Percentiles rank a stretch among this genome's conserved stretches.
Conservation (phyloP, 2,797 vertebrate genomes). For the Myotis findleyi region DNA sequence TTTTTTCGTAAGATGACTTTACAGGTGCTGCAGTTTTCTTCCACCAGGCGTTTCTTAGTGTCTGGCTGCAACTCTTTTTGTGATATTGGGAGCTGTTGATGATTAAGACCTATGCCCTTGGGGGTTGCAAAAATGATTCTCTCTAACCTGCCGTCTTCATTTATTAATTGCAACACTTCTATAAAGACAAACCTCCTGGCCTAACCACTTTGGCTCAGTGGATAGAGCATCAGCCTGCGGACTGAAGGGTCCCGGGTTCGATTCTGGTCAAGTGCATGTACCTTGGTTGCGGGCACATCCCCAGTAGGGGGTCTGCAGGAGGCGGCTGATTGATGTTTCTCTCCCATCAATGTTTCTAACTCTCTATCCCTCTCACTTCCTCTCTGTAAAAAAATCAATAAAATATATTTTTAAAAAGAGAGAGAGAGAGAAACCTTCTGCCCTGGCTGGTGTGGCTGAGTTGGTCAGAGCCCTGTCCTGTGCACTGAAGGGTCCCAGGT, state of each 20-base stretch:
- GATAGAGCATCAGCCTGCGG: no score
- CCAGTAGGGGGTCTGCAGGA: no score
- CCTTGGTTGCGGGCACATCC: no score
- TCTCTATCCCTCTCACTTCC: no score
- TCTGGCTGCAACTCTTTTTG: neutral
- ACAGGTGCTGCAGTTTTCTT: slow-evolving; percentile 16
- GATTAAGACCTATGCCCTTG: neutral
- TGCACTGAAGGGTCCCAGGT: neutral
- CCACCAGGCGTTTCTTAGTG: neutral
- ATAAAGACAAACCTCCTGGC: neutral
- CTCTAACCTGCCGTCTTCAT: neutral
- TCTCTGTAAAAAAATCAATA: no score
- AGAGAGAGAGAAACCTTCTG: neutral
- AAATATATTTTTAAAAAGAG: no score
- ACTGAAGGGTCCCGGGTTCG: no score
- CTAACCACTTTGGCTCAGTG: no score
- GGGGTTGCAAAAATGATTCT: neutral
- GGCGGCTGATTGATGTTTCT: no score
- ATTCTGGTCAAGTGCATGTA: no score
- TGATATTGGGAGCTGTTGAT: neutral
- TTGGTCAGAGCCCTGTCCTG: neutral
- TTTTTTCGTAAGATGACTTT: neutral
- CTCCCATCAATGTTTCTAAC: no score
- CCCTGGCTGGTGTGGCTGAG: neutral
- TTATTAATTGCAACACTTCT: neutral